Evolutionary conservation across 2,888 invertebrate genomes (phyloP).

Genomic region (Penaeus monodon): DNA sequence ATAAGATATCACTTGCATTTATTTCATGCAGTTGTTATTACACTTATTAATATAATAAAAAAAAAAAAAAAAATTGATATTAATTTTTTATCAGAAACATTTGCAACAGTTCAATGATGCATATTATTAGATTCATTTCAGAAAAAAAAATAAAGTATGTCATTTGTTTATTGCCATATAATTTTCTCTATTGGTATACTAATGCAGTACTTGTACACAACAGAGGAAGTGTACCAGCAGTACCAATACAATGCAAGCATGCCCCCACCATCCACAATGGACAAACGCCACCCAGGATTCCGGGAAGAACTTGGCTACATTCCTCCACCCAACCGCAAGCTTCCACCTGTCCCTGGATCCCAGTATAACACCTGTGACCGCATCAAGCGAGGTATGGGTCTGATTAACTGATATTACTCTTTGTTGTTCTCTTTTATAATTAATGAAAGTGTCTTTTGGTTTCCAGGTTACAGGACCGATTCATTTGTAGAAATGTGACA

Average conservation of each 20-base stretch:
- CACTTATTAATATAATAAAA: too few relatives aligned
- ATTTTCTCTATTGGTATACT: not conserved
- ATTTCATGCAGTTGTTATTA: too few relatives aligned
- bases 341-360: conserved; percentile 91
- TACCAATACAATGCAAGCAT: conserved; percentile 65
- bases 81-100: too few relatives aligned
- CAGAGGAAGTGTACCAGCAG: conserved; percentile 66
- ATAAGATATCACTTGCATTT: too few relatives aligned
- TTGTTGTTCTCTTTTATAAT: conserved; percentile 6
- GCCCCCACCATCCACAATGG: conserved; percentile 65
- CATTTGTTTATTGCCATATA: not conserved
- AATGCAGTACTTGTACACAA: conserved; percentile 8
- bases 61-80: too few relatives aligned
- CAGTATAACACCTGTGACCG: conserved; percentile 95
- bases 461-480: too few relatives aligned
- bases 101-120: too few relatives aligned
- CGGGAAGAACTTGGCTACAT: conserved; percentile 89
- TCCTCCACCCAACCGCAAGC: conserved; percentile 91
- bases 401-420: conserved; percentile 66
- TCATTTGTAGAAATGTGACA: too few relatives aligned
- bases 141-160: not conserved
- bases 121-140: too few relatives aligned
- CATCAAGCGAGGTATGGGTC: conserved; percentile 89
- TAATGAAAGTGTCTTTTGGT: not conserved
- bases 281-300: conserved; percentile 64